Evolutionary conservation across 2,797 vertebrate genomes (phyloP), one percentile per base, ranked within the genome.

Genomic region (Hapalemur alaotrensis): DNA sequence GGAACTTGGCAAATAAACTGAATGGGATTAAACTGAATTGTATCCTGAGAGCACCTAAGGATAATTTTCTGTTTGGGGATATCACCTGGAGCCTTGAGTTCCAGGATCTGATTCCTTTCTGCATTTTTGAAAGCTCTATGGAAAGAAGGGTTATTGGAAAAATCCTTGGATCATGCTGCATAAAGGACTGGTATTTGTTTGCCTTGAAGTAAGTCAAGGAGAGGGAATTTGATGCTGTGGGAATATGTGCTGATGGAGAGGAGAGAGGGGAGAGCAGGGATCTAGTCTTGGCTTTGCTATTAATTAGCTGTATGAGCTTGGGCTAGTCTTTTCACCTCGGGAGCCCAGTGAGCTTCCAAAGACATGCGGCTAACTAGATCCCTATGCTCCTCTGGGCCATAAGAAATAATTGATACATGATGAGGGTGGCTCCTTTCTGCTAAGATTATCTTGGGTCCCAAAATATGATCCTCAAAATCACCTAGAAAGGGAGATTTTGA

Each of bases 61-160:
- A 88, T 61, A 84, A 90, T 20, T 10, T 85, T 94, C 25, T 41
- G 28, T 69, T 41, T 81, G 67, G 5, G 30, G 50, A 28, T 38
- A 79, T 54, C 50, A 57, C 76, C n/a, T 38, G 17, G 13, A 54
- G 0, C 13, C 50, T 54, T 38, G 35, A 13, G 50, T 79, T n/a
- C 50, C 76, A 38, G 76, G 23, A 79, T 54, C 50, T 98, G 97
- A 93, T 63, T 82, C 17, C 81, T 82, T 85, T 83, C 46, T 97
- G 93, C 70, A 97, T 92, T 97, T 97, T 97, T 97, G 97, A 96
- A 96, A 95, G 73, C 59, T 90, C 63, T 28, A 48, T 89, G 81
- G 65, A 91, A 95, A 90, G 81, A 91, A 97, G 87, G 78, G 93
- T 98, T 94, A 97, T 32, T 95, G 89, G 86, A 93, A 97, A 97